Evolutionary conservation across 2,888 invertebrate species (phyloP).

Genomic region (Eilema griseolum): DNA sequence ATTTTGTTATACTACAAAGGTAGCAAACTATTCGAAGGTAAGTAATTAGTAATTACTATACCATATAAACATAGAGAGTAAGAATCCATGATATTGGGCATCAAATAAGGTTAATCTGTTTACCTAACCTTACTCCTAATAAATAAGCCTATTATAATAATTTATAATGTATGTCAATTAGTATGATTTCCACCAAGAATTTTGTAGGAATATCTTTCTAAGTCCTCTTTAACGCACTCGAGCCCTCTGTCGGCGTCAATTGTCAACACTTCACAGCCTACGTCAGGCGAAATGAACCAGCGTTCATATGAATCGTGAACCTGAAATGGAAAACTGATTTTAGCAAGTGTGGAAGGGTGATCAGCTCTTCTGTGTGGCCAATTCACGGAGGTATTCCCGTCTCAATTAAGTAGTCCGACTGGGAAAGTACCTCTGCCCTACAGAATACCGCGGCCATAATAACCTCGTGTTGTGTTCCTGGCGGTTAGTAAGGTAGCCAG

Average conservation of each 20-base stretch:
- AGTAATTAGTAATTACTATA: neutral
- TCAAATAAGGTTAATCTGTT: neutral
- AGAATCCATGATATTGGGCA: neutral
- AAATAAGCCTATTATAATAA: too few species aligned
- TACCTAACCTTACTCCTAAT: too few species aligned
- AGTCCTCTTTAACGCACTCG: conserved; percentile 69
- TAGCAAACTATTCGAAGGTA: neutral
- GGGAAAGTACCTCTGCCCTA: too few species aligned
- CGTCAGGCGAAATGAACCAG: conserved; percentile 73
- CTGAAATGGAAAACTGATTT: conserved; percentile 35
- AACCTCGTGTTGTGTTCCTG: too few species aligned
- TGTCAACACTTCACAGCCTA: conserved; percentile 81
- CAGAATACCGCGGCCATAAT: too few species aligned
- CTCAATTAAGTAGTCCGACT: too few species aligned
- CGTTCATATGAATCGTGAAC: conserved; percentile 80
- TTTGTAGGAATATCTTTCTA: conserved; percentile 78
- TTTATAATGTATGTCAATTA: conserved; percentile 56
- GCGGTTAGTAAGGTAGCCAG: too few species aligned
- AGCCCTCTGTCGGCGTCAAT: conserved; percentile 77
- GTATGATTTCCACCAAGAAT: conserved; percentile 83
- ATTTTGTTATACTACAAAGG: neutral
- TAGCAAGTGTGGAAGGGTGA: too few species aligned
- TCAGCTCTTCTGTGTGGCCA: too few species aligned
- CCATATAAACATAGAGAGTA: neutral
- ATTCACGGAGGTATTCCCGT: too few species aligned